Conservation (phyloP, 1,140 invertebrate genomes). For the Euschistus heros region DNA sequence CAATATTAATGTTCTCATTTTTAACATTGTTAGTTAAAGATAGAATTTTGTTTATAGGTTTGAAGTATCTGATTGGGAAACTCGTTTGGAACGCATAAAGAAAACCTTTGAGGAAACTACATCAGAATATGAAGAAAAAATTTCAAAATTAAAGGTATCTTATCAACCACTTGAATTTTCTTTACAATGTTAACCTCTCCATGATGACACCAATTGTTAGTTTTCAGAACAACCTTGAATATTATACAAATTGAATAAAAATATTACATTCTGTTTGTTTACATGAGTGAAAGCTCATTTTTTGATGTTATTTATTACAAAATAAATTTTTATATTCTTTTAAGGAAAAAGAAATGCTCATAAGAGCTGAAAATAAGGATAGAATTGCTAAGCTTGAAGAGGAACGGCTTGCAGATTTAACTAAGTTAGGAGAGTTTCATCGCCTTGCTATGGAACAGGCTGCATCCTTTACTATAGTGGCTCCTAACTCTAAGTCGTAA, state of each 20-base stretch:
- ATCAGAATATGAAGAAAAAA: conserved; percentile 19
- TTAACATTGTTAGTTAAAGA: background rate
- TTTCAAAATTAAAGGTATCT: conserved; percentile 23
- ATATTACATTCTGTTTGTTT: background rate
- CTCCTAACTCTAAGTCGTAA: background rate
- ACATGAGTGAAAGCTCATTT: background rate
- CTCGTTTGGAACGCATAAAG: conserved; percentile 15
- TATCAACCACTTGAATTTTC: too few relatives aligned
- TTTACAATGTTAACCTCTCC: background rate
- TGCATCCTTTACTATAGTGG: background rate
- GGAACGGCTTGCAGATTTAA: conserved; percentile 19
- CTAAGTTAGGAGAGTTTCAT: conserved; percentile 23
- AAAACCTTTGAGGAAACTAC: conserved; percentile 17
- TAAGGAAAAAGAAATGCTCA: conserved; percentile 19
- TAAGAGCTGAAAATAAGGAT: conserved; percentile 13
- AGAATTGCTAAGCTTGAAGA: conserved; percentile 16
- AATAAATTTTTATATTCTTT: background rate
- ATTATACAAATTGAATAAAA: background rate
- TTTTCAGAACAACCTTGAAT: too few relatives aligned
- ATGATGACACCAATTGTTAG: too few relatives aligned
- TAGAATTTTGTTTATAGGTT: conserved; percentile 1
- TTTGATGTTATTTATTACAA: background rate
- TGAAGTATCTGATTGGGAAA: conserved; percentile 20
- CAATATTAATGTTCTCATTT: background rate
- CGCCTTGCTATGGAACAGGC: conserved; percentile 16